These are phyloP conservation scores for Piprites chloris DNA, from an alignment of 2,113 vertebrate species.

Conservation along the genomic window DNA sequence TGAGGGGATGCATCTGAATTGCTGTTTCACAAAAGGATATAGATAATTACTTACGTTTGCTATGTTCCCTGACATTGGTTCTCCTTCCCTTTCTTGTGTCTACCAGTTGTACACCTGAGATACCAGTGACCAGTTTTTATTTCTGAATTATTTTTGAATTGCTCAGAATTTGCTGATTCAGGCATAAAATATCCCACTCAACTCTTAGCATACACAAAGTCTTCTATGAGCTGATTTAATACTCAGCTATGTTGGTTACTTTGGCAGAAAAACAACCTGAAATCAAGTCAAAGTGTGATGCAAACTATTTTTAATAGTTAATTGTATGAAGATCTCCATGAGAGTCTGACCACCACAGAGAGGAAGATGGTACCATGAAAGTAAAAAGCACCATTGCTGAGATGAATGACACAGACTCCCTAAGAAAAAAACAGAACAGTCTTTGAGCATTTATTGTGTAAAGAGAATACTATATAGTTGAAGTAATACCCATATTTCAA, in stretches of 20 bases:
- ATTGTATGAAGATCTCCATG: neutral
- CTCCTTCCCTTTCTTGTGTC: neutral
- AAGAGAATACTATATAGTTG: neutral
- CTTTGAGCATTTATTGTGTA: neutral
- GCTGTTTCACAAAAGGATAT: neutral
- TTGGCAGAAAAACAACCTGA: neutral
- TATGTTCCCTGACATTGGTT: neutral
- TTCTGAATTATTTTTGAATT: constrained; percentile 9
- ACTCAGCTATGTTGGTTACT: neutral
- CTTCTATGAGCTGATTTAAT: neutral
- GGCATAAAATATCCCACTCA: neutral
- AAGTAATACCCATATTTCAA: neutral
- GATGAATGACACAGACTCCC: neutral
- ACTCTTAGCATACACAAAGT: neutral
- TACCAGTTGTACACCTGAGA: neutral
- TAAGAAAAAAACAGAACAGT: neutral
- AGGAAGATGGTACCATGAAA: neutral
- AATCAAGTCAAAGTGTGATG: neutral
- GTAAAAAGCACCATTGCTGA: neutral
- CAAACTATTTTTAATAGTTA: neutral
- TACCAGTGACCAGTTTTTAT: neutral
- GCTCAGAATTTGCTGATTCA: constrained; percentile 8
- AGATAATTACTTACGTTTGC: neutral
- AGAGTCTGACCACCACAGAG: neutral
- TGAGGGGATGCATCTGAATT: neutral